Evolutionary conservation across 1,140 invertebrate genomes (phyloP).

Genomic region (Myzus persicae): DNA sequence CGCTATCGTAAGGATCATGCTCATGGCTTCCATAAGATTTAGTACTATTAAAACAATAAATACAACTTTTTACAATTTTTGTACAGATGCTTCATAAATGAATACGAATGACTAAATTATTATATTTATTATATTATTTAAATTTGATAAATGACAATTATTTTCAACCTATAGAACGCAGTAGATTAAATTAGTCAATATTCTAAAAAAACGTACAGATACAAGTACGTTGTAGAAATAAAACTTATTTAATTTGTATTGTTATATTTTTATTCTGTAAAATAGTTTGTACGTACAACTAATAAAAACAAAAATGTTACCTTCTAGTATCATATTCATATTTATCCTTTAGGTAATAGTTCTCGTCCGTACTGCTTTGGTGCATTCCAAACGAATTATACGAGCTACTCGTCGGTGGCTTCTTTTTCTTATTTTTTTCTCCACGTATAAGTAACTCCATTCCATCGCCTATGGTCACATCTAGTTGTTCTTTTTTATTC

Average conservation of each 20-base stretch:
- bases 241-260: background rate
- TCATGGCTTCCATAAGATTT: constrained; percentile 93
- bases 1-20: constrained; percentile 85
- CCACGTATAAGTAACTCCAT: constrained; percentile 91
- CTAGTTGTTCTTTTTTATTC: constrained; percentile 86
- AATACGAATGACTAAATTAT: background rate
- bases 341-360: constrained; percentile 42
- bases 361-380: constrained; percentile 42
- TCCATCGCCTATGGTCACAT: constrained; percentile 88
- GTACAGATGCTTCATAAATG: background rate
- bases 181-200: background rate
- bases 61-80: too few species aligned
- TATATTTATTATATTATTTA: background rate
- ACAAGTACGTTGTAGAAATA: background rate
- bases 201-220: too few species aligned
- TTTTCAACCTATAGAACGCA: background rate
- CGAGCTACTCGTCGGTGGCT: constrained; percentile 45
- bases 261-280: background rate
- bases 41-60: constrained; percentile 71
- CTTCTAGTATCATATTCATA: constrained; percentile 50
- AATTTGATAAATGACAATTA: background rate
- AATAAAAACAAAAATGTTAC: background rate
- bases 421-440: constrained; percentile 64
- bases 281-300: background rate
- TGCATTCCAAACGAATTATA: constrained; percentile 54